Evolutionary conservation across 2,113 vertebrate species (phyloP), one percentile per base, ranked within the genome.

Genomic region (Puffinus mauretanicus): DNA sequence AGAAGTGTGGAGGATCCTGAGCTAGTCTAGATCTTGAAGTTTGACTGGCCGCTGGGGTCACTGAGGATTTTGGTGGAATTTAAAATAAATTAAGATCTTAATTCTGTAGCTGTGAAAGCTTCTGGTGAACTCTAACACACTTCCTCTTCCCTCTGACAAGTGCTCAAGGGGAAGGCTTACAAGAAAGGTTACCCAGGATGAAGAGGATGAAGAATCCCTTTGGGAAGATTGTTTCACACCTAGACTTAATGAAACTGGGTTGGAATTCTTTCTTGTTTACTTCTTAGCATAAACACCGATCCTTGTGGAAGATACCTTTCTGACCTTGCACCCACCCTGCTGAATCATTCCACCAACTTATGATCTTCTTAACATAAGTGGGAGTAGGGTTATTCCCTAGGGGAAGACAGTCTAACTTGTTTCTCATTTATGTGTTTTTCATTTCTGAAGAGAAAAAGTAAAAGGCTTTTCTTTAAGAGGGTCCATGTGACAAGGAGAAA

Each of bases 371-470:
- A 52, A 64, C 57, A 15, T 61, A 88, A 84, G 44, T 60, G 61
- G 72, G 65, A 95, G 49, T 81, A 76, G 60, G 17, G 27, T 79
- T 94, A 46, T 91, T 93, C 44, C 82, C 44, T 54, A 38, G 49
- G 18, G 13, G 51, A 91, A 44, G 36, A 54, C 1, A 0, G 44
- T 90, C 30, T 84, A 47, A 87, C 61, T 78, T 70, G 55, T 90
- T 93, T 69, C 14, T 88, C 36, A 36, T 75, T 73, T 89, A 38
- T 36, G 8, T 49, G 20, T 22, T 78, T 86, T 82, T 90, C 22
- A 54, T 65, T 81, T 93, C 78, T 79, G 73, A 96, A 88, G 36
- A 86, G 60, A 91, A 94, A 81, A 86, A 65, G 14, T 47, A 61
- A 65, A 88, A 67, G 7, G 6, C 6, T 67, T 93, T 83, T 86